These are phyloP conservation scores for Probosciger aterrimus DNA, from an alignment of 2,113 vertebrate genomes.

Conservation along the genomic window DNA sequence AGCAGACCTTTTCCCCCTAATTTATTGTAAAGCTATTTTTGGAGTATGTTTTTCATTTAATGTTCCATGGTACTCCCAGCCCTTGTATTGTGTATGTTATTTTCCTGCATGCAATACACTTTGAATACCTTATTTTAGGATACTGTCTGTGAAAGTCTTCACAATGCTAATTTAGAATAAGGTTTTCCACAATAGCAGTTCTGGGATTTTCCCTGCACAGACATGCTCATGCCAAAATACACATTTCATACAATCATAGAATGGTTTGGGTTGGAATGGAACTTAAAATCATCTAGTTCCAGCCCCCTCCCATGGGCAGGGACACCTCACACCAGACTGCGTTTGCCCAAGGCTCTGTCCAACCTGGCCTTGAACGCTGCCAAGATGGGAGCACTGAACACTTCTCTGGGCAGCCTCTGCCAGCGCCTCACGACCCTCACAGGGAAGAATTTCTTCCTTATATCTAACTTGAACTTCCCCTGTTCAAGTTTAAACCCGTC, in stretches of 20 bases:
- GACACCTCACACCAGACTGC: not conserved
- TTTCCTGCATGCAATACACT: not conserved
- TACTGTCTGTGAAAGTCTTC: not conserved
- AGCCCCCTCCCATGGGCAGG: not conserved
- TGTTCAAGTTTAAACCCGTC: not conserved
- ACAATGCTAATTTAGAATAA: not conserved
- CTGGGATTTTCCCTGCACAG: not conserved
- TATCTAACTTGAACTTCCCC: not conserved
- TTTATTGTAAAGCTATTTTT: not conserved
- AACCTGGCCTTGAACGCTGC: not conserved
- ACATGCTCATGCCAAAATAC: not conserved
- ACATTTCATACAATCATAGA: not conserved
- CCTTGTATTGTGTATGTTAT: not conserved
- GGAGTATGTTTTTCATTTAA: not conserved
- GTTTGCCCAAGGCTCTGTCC: not conserved
- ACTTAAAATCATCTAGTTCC: not conserved
- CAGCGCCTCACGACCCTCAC: not conserved
- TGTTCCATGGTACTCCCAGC: not conserved
- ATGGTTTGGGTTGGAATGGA: not conserved
- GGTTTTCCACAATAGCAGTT: not conserved
- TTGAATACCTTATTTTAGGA: not conserved
- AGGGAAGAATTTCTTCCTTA: not conserved
- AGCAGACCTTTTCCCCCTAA: fast-evolving
- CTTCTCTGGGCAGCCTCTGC: not conserved
- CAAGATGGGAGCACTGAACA: not conserved